Base-by-base conservation (phyloP, 2,888 invertebrate genomes). In the Acanthosepion lycidas region DNA sequence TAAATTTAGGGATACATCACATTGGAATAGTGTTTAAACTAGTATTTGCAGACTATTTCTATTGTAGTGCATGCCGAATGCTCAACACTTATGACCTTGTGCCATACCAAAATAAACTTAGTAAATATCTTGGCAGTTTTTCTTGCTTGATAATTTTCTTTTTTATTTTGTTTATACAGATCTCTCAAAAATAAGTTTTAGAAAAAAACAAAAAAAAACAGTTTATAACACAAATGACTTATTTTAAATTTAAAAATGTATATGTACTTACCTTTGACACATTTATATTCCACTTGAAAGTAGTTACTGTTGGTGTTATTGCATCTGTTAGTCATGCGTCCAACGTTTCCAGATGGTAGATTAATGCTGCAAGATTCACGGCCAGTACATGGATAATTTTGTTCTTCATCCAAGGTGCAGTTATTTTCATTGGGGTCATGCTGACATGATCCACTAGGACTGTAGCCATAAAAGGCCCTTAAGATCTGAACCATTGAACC, bases 231-330 rank as follows among this genome's bases (percentile, higher is more conserved):
- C 51, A 51, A 51, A 51, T 51, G 51, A 51, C 8, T 51, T 51
- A 42, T 42, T 42, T 42, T 42, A 42, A 42, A 42, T 42, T 42
- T 42, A 42, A 91, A 91, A 42, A 20, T 91, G 42, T 91, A 55
- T 9, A 91, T 20, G 26, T 42, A 59, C 96, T 95, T 95, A 97
- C 97, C 96, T 96, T 96, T 96, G 94, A 97, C 96, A 95, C 97
- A 97, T 94, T 96, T 95, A 95, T 97, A 97, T 95, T 97, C 97
- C 95, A 97, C 97, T 95, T 97, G 97, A 95, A 96, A 97, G 95
- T 97, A 97, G 95, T 96, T 97, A 95, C 97, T 97, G 94, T 96
- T 95, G 12, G 91, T 94, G 94, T 95, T 95, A 48, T 96, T 95
- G 95, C 97, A 97, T 6, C 95, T 94, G 28, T 96, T 96, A 64